Evolutionary conservation across 2,888 invertebrate species (phyloP), one percentile per base, ranked within the genome.

Genomic region (Eupithecia subumbrata): DNA sequence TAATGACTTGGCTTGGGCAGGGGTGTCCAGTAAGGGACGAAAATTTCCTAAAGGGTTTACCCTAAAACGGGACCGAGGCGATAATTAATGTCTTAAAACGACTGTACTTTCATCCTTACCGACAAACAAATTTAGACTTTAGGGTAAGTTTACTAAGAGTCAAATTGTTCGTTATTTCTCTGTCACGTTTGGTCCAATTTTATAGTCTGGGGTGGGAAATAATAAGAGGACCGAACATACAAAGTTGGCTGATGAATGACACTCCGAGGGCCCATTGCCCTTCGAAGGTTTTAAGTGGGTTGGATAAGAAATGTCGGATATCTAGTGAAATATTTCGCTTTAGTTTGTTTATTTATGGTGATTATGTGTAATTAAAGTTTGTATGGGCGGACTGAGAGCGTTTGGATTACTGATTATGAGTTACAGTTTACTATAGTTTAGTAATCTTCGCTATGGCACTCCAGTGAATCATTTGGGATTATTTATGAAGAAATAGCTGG

Each of bases 231-330:
- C 87, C 90, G 92, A 91, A 92, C 92, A 92, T 92, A 91, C 89
- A 90, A 93, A 94, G 92, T 94, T 93, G 86, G 88, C 87, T 95
- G 95, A 95, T 95, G 95, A 93, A 95, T 95, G 95, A 95, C 93
- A 95, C 95, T 95, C 95, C 40, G 87, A 88, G 95, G 95, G 89
- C 92, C 94, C 93, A 95, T 95, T 93, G 95, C 94, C 95, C 95
- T 94, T 94, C 93, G 93, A 90, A 91, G 91, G 93, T 91, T 93
- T 93, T 91, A 94, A 94, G 91, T 91, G 92, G 93, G 92, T 90
- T 87, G 87, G 93, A 95, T 93, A 94, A 94, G 94, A 93, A 94
- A 93, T 89, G 93, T 91, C 90, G 95, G 92, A 92, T 93, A 90
- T 88, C 89, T 86, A 84, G 91, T 93, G 92, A 94, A 93, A 93